These are phyloP conservation scores for Pseudococcus jackbeardsleyi DNA, from an alignment of 2,888 invertebrate genomes.

Conservation along the genomic window DNA sequence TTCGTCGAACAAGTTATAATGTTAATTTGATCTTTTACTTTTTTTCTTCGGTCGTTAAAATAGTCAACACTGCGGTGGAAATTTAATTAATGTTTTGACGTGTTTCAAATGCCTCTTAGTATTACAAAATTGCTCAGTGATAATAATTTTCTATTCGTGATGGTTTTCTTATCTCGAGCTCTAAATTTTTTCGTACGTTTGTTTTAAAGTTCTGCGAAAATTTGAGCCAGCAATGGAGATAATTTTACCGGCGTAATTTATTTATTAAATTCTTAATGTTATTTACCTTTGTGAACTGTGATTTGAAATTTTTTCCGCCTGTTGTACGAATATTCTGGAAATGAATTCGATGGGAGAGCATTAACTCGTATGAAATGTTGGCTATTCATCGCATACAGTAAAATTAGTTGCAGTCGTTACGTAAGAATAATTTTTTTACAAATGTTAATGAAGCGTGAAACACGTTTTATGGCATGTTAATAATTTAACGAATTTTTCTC, in stretches of 20 bases:
- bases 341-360: background rate
- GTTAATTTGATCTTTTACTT: background rate
- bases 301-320: background rate
- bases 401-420: background rate
- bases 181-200: too few species aligned
- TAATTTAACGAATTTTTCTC: background rate
- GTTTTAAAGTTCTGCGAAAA: too few species aligned
- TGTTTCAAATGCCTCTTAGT: background rate
- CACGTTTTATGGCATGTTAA: background rate
- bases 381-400: background rate
- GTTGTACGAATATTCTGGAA: background rate
- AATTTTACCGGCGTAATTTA: background rate
- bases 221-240: background rate
- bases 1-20: background rate
- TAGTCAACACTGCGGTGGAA: background rate
- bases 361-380: background rate
- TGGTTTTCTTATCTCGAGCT: too few species aligned
- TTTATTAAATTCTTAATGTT: background rate
- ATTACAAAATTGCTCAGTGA: background rate
- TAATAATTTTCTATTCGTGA: background rate
- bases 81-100: slow-evolving; percentile 26
- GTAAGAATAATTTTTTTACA: slow-evolving; percentile 16
- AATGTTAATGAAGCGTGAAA: background rate
- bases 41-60: background rate
- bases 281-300: background rate